Evolutionary conservation across 2,113 vertebrate species (phyloP), one percentile per base, ranked within the genome.

Genomic region (Psittacara wagleri): DNA sequence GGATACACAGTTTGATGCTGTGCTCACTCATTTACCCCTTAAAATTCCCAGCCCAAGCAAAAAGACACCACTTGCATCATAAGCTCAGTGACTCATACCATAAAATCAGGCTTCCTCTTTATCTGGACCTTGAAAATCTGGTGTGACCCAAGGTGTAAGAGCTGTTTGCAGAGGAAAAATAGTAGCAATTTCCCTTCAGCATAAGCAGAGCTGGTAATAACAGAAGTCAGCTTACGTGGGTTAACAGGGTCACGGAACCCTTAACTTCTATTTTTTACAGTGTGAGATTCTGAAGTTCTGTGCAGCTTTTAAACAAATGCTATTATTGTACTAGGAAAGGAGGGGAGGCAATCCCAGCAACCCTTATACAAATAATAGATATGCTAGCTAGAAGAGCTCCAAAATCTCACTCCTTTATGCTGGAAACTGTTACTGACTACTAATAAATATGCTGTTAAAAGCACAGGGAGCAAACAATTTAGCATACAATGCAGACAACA

Each of bases 101-200:
- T 51, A 83, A 94, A 95, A 94, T 81, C 80, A 96, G 59, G 11
- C 52, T 96, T 97, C 91, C 91, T 94, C 88, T 93, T 96, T 91
- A 69, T 86, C 64, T 83, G 73, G 84, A 57, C 55, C 55, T 66
- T 90, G 89, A 95, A 87, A 70, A 93, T 93, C 80, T 86, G 85
- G 13, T 43, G 66, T 94, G 77, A 93, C 83, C 69, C 55, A 89
- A 95, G 70, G 91, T 25, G 64, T 24, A 95, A 83, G 90, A 96
- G 97, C 80, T 89, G 29, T 83, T 94, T 93, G 85, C 74, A 68
- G 63, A 76, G 44, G 48, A 3, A 77, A 88, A 94, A 83, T 76
- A 62, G 10, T 28, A 88, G 37, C 12, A 79, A 72, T 84, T 96
- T 96, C 72, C 87, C 69, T 80, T 87, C 76, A 83, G 74, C 28